phyloP scores from a whole-genome alignment of 2,888 invertebrate species.

The Idaea biselata region DNA sequence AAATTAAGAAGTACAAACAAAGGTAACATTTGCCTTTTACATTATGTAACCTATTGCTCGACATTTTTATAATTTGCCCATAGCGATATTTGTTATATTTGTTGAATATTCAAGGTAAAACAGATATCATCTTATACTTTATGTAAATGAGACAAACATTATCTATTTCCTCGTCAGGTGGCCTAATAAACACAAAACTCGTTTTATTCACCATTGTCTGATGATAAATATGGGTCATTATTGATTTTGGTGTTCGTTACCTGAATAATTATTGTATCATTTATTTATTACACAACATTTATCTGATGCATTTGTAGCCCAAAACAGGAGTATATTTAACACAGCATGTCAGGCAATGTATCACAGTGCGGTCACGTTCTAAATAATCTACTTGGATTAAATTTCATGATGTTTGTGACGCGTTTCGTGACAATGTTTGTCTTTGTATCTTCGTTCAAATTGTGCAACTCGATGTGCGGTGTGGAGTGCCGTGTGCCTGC shows the following conservation, averaged over 20 bases:
- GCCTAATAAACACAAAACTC: conserved; percentile 4
- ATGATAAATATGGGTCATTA: background rate
- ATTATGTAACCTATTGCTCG: background rate
- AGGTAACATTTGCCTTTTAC: background rate
- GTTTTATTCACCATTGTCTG: background rate
- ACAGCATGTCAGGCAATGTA: conserved; percentile 49
- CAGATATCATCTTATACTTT: conserved; percentile 38
- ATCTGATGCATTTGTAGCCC: conserved; percentile 33
- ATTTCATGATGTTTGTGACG: conserved; percentile 60
- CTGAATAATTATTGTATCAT: background rate
- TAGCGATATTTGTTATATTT: conserved; percentile 20
- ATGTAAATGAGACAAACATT: conserved; percentile 35
- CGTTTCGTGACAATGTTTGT: conserved; percentile 60
- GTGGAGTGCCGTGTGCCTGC: conserved; percentile 49
- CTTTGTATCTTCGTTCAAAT: conserved; percentile 54
- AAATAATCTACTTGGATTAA: conserved; percentile 66
- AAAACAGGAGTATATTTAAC: conserved; percentile 42
- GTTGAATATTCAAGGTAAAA: conserved; percentile 35
- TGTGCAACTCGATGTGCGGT: conserved; percentile 60
- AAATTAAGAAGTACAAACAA: no score
- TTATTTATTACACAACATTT: conserved; percentile 4
- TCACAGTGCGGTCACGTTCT: conserved; percentile 66
- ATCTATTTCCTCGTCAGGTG: conserved; percentile 38
- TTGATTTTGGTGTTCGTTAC: background rate
- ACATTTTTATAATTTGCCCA: background rate